Conservation (phyloP, 64 coral and sea anemone genomes). For the Montipora efflorescens region DNA sequence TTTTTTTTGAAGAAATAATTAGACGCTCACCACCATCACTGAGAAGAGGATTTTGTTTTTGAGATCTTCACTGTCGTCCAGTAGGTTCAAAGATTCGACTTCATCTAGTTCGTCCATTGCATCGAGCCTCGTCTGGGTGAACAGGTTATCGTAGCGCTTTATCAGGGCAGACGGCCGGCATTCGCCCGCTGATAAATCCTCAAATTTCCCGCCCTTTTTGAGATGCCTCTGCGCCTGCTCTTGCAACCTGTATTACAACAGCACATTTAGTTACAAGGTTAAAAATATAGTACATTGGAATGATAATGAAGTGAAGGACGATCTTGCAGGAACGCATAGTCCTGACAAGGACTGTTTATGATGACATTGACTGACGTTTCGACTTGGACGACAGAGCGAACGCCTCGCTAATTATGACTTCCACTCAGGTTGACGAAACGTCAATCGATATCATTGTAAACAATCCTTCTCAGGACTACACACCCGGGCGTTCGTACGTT, state of each 20-base stretch:
- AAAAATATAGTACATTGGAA: too few relatives aligned
- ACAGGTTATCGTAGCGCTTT: constrained; percentile 90
- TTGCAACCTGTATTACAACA: constrained; percentile 46
- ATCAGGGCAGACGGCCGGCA: constrained; percentile 74
- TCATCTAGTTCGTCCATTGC: constrained; percentile 86
- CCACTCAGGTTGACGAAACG: too few relatives aligned
- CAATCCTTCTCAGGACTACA: too few relatives aligned
- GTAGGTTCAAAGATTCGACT: constrained; percentile 64
- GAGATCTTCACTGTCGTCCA: constrained; percentile 80
- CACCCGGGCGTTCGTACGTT: too few relatives aligned
- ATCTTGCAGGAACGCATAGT: too few relatives aligned
- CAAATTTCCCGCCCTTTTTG: constrained; percentile 89
- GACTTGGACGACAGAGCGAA: too few relatives aligned
- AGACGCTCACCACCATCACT: constrained; percentile 82
- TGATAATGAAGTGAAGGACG: too few relatives aligned
- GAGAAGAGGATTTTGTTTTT: constrained; percentile 93
- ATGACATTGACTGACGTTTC: too few relatives aligned
- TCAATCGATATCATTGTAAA: too few relatives aligned
- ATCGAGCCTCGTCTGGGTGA: constrained; percentile 85
- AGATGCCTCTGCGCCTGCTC: constrained; percentile 91
- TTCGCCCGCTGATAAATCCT: constrained; percentile 80
- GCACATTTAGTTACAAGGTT: too few relatives aligned
- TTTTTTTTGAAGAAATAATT: background rate
- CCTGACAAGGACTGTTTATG: too few relatives aligned
- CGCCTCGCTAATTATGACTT: too few relatives aligned